Evolutionary conservation across 23 tunicate genomes (phyloP), one percentile per base, ranked within the genome.

Genomic region (Styela plicata): DNA sequence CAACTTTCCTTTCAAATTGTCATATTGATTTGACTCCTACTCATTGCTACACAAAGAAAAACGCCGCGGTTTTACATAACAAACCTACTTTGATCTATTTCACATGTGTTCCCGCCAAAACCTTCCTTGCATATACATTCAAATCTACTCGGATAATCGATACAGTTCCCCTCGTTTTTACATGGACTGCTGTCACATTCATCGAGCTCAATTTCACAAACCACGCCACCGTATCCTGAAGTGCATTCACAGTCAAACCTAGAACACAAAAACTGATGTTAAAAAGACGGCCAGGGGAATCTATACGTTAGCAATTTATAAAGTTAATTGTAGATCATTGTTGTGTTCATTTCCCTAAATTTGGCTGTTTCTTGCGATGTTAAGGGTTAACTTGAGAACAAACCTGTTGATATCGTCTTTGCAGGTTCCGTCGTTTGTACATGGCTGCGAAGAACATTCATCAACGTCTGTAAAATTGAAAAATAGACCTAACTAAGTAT

Each of bases 191-290:
- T 76, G 64, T 76, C 81, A 57, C 81, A 76, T 44, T 76, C 81
- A 68, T 76, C 81, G 28, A 76, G 66, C 29, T 76, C 81, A 21
- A 76, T 36, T 76, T 76, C 64, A 29, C 81, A 76, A 13, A 23
- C 17, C 22, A 33, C 81, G 20, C 81, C 81, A 29, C 81, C 81
- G 53, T 52, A 86, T 21, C 85, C 90, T 3, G 30, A 44, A 3
- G 80, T 73, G 63, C 90, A 86, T 2, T 33, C 37, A 32, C 90
- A 86, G 5, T 33, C 34, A 34, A 35, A 86, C 34, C 90, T 86
- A 17, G 52, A 69, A 70, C 33, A 3, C 57, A 44, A 44, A 13
- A n/a, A n/a, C n/a, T n/a, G n/a, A n/a, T n/a, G n/a, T n/a, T n/a
- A n/a, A n/a, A n/a, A n/a, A n/a, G n/a, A n/a, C n/a, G n/a, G n/a